Base-by-base conservation (phyloP, 2,888 invertebrate species). In the Thereva unica region DNA sequence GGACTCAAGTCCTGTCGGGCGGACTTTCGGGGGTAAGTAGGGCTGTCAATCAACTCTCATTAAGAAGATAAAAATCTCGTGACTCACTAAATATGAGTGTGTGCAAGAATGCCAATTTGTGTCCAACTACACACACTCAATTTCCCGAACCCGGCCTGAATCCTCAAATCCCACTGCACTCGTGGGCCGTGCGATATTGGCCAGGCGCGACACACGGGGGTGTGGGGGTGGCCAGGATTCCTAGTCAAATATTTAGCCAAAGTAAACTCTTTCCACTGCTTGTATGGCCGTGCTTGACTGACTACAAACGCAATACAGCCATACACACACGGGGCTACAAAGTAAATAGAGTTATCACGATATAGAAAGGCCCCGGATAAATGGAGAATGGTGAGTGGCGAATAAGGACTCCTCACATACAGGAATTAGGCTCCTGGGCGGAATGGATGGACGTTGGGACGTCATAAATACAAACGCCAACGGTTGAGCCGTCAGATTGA, bases 41-140 rank as follows among this genome's bases (percentile, higher is more conserved):
- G n/a, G 47, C 64, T 68, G 68, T 66, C 68, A 68, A 68, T 68
- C 68, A 68, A 55, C 44, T 63, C 56, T 68, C 68, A 68, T 68
- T 68, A 66, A 53, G 35, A 44, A 64, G 68, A 68, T 68, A 68
- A 64, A 66, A 66, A 68, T 68, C 68, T 54, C 63, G 68, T 66
- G 68, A 63, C 66, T 66, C 66, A 63, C 66, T 68, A 66, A 64
- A 61, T 66, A 64, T 68, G 64, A 66, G 66, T 68, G 66, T 55
- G 53, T 63, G 41, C 40, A 44, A 47, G 61, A 50, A 66, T 37
- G 56, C 55, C 68, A 66, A 68, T 66, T 68, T 66, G 66, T 45
- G 64, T 45, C 50, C 42, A 35, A 45, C 0, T 10, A 42, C 12
- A 37, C 10, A 41, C 47, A 41, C 53, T 8, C 34, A 50, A 45